A percentile compares a stretch with the other conserved stretches of the same genome.
Evolutionary conservation across 2,888 invertebrate species (phyloP).

Genomic region (Lottia scabra): DNA sequence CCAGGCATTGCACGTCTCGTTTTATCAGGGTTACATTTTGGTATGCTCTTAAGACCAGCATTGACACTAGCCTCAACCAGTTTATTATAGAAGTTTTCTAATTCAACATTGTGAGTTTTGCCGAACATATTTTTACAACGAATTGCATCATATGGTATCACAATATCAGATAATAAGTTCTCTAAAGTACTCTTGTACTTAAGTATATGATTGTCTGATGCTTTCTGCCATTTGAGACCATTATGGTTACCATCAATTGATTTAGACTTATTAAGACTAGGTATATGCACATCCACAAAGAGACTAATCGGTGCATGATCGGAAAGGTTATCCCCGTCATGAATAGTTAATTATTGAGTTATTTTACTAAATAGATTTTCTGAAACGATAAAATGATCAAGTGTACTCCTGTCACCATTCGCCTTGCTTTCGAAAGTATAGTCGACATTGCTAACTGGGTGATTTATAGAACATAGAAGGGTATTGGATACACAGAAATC

Average conservation of each 20-base stretch:
- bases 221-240: no score
- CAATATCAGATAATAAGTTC: background rate
- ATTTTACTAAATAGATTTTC: background rate
- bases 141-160: background rate
- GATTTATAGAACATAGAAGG: no score
- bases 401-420: background rate
- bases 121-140: background rate
- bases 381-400: background rate
- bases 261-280: background rate
- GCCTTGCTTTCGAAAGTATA: background rate
- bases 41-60: background rate
- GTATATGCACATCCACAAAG: background rate
- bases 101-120: background rate
- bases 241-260: no score
- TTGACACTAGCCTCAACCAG: background rate
- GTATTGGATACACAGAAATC: no score
- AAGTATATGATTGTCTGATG: background rate
- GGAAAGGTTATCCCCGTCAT: no score
- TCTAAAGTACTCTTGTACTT: background rate
- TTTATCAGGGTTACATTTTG: no score
- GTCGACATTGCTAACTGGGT: background rate
- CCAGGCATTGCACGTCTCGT: background rate
- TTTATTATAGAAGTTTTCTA: background rate
- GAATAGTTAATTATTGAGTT: background rate
- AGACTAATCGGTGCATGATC: background rate